These are phyloP conservation scores for Holocentrus rufus DNA, from an alignment of 2,797 vertebrate species.

Conservation along the genomic window DNA sequence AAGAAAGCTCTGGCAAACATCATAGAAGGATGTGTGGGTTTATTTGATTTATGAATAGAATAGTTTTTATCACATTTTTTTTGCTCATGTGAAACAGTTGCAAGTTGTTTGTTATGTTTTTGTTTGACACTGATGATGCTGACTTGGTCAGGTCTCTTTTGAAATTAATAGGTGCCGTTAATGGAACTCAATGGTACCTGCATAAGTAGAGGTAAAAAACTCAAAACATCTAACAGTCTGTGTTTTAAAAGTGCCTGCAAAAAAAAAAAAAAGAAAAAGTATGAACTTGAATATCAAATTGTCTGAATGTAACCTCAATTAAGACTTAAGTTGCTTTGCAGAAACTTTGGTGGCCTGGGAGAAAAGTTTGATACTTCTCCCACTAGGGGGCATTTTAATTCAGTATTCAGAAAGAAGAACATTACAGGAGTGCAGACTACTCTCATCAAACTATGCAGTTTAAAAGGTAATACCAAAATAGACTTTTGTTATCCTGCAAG, in stretches of 20 bases:
- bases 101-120: no score
- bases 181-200: no score
- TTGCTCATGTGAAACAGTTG: background rate
- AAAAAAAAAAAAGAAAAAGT: background rate
- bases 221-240: background rate
- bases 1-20: background rate
- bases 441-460: background rate
- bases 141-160: no score
- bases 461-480: background rate
- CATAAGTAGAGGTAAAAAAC: background rate
- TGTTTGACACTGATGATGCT: no score
- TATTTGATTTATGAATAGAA: background rate
- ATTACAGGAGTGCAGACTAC: background rate
- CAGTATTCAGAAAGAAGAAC: background rate
- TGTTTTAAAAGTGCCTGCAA: background rate
- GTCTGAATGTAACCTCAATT: conserved; percentile 20
- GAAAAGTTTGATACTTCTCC: conserved; percentile 9
- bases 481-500: background rate
- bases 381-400: conserved; percentile 46
- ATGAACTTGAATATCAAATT: background rate
- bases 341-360: conserved; percentile 14
- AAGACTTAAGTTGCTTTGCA: conserved; percentile 17
- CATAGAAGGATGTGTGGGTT: background rate
- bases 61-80: background rate
- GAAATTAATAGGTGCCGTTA: no score